phyloP scores from a whole-genome alignment of 2,888 invertebrate species.

The Pristionchus exspectatus region DNA sequence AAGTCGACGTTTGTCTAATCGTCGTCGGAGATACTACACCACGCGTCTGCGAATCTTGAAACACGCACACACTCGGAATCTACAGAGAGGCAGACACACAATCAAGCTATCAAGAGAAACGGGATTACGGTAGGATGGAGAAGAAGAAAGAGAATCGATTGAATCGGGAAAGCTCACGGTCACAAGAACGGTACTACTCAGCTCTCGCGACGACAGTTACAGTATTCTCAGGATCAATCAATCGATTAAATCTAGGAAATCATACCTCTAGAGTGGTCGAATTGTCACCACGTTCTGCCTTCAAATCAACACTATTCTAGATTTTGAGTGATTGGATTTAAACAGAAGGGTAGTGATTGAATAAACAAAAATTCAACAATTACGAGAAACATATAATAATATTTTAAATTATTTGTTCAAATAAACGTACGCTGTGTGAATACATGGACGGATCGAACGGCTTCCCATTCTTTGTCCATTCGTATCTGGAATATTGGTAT shows the following conservation, averaged over 20 bases:
- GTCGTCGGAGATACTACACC: conserved; percentile 3
- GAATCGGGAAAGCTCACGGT: conserved; percentile 27
- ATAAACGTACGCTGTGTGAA: conserved; percentile 84
- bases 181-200: conserved; percentile 15
- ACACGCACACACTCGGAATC: conserved; percentile 37
- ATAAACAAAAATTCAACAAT: not conserved
- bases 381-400: no score
- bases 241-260: not conserved
- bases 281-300: conserved; percentile 30
- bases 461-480: conserved; percentile 96
- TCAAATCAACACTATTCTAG: conserved; percentile 23
- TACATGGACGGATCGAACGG: conserved; percentile 85
- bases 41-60: not conserved
- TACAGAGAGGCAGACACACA: conserved; percentile 44
- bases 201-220: conserved; percentile 44
- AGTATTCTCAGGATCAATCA: not conserved
- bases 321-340: not conserved
- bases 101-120: conserved; percentile 10
- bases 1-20: not conserved
- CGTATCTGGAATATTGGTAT: conserved; percentile 80
- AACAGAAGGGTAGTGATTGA: not conserved
- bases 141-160: not conserved
- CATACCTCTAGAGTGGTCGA: conserved; percentile 39
- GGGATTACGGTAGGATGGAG: conserved; percentile 16
- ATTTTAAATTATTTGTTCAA: not conserved